Base-by-base conservation (phyloP, 2,797 vertebrate genomes). In the Aotus griseimembra region DNA sequence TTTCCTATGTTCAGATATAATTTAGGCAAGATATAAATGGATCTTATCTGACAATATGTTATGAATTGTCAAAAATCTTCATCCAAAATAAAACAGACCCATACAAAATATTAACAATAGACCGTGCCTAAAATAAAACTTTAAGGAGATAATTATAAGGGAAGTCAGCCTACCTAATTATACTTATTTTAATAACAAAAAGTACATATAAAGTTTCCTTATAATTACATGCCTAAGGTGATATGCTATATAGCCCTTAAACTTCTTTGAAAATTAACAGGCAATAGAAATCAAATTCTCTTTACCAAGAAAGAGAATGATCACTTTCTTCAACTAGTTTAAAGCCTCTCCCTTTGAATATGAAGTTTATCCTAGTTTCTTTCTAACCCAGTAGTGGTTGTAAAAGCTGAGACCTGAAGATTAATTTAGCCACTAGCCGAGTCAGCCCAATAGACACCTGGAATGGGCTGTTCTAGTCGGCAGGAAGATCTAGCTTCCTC, bases 1-100 rank as follows among this genome's bases (percentile, higher is more conserved):
- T 97, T 97, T 86, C 77, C 39, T 79, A 93, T 44, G 95, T 92
- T 96, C 90, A 94, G 64, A 97, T 96, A 94, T 97, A 97, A 97
- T 93, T 97, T 96, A 90, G 85, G 81, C 44, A 97, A 96, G 96
- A 94, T 97, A 97, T 89, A 98, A 96, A 97, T 90, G 95, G 90
- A 96, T 96, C n/a, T 95, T 97, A 97, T 90, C 93, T 97, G 96
- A 97, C 91, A 98, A 98, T 86, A 98, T 93, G 84, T 90, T 97
- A 97, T 61, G 90, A 92, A 88, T 90, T 97, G 97, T 97, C 97
- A 98, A 96, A 98, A 97, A 92, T 79, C 84, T 91, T 98, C 94
- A 96, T 94, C 96, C 88, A 95, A 98, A 98, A 97, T 95, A 98
- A 97, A 96, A 96, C 88, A 97, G 94, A 96, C 58, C 84, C 73